These are phyloP conservation scores for Scotopteryx bipunctaria DNA, from an alignment of 2,888 invertebrate species.

Conservation along the genomic window DNA sequence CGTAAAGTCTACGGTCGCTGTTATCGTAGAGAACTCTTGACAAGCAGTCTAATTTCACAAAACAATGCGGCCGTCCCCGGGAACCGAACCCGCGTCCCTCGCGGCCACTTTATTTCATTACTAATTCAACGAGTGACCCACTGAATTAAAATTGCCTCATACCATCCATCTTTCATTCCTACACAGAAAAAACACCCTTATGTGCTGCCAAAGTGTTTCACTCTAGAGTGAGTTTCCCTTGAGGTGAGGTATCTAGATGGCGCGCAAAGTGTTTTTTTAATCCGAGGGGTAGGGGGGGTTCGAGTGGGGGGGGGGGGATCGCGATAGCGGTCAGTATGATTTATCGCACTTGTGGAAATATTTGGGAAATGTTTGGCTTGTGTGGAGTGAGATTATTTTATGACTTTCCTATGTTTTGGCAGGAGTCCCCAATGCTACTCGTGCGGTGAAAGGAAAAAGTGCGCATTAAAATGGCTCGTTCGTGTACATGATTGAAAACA, in stretches of 20 bases:
- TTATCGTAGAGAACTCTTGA: neutral
- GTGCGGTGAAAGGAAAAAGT: too few relatives aligned
- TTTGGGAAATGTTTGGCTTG: conserved; percentile 41
- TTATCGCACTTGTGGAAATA: conserved; percentile 53
- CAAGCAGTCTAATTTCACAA: conserved; percentile 49
- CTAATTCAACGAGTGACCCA: conserved; percentile 69
- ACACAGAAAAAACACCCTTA: conserved; percentile 35
- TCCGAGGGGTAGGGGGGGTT: conserved; percentile 67
- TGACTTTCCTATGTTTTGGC: neutral
- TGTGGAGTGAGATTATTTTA: conserved; percentile 38
- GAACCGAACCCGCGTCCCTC: conserved; percentile 57
- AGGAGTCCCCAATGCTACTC: too few relatives aligned
- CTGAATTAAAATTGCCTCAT: conserved; percentile 62
- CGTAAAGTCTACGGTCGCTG: neutral
- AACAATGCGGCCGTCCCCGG: conserved; percentile 46
- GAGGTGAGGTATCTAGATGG: conserved; percentile 60
- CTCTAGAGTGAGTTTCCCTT: conserved; percentile 22
- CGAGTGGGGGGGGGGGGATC: conserved; percentile 61
- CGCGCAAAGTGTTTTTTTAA: conserved; percentile 74
- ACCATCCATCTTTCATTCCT: conserved; percentile 26
- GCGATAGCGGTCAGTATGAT: conserved; percentile 71
- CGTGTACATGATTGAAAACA: too few relatives aligned
- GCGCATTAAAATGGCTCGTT: too few relatives aligned
- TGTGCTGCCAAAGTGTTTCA: neutral
- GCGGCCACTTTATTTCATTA: conserved; percentile 72